Evolutionary conservation across 2,797 vertebrate genomes (phyloP).

Genomic region (Acanthornis magna): DNA sequence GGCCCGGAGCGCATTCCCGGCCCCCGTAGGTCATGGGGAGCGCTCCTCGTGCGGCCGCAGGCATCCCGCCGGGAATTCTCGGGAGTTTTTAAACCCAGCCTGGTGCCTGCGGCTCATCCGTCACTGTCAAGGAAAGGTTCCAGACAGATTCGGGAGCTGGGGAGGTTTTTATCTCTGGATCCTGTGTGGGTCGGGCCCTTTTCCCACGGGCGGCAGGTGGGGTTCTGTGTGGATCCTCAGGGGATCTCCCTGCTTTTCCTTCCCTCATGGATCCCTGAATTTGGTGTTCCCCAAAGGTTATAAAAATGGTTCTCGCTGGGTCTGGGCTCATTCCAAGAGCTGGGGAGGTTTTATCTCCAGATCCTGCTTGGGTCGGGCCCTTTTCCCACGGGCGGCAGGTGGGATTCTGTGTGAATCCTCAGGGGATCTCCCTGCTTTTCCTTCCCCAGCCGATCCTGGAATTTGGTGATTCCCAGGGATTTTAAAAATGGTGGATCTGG

Average conservation of each 20-base stretch:
- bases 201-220: too few species aligned
- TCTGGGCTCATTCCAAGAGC: background rate
- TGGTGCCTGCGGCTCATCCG: background rate
- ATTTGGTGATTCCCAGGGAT: too few species aligned
- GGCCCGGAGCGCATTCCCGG: slow-evolving; percentile 44
- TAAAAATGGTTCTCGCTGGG: background rate
- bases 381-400: too few species aligned
- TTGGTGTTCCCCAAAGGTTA: background rate
- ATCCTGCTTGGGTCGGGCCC: too few species aligned
- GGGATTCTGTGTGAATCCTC: too few species aligned
- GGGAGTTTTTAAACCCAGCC: background rate
- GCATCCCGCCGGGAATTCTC: background rate
- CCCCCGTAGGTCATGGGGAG: slow-evolving; percentile 3
- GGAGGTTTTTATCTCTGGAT: background rate
- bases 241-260: background rate
- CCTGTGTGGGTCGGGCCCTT: too few species aligned
- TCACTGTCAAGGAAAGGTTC: background rate
- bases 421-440: too few species aligned
- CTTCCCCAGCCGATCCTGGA: too few species aligned
- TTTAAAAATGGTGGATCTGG: too few species aligned
- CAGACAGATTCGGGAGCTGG: rapidly evolving
- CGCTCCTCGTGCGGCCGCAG: background rate
- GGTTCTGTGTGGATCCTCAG: too few species aligned
- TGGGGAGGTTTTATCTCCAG: background rate
- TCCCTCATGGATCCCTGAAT: too few species aligned